phyloP scores from a whole-genome alignment of 30 jellyfish, hydroid and myxozoan species.

The Aurelia aurita region DNA sequence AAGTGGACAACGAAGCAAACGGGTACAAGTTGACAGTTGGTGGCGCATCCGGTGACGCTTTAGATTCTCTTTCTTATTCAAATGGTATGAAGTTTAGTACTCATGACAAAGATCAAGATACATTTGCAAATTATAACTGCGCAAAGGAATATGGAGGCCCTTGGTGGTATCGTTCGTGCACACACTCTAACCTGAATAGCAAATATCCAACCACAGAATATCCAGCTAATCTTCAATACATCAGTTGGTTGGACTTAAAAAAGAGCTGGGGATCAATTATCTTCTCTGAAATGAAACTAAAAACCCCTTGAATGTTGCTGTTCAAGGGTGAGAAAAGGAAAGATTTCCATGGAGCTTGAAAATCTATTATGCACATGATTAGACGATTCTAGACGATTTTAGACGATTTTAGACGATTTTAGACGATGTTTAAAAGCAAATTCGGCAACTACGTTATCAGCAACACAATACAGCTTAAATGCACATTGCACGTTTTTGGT shows the following conservation, averaged over 20 bases:
- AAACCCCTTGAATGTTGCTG: too few species aligned
- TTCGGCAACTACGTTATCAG: too few species aligned
- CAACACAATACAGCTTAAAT: too few species aligned
- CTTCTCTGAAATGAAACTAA: slow-evolving; percentile 7
- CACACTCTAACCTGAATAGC: neutral
- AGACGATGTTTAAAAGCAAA: too few species aligned
- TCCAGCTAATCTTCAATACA: neutral
- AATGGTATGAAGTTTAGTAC: neutral
- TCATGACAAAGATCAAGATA: neutral
- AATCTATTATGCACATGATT: too few species aligned
- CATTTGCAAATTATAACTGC: neutral
- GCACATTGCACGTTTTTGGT: too few species aligned
- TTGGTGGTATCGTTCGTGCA: neutral
- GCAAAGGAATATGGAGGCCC: neutral
- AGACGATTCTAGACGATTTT: too few species aligned
- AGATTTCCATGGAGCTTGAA: too few species aligned
- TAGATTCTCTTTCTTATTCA: neutral
- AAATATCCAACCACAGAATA: neutral
- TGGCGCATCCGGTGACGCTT: neutral
- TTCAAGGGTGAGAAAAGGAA: too few species aligned
- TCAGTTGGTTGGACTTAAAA: neutral
- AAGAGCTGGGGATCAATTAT: neutral
- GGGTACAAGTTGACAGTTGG: neutral
- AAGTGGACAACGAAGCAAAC: neutral
- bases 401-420: too few species aligned